Evolutionary conservation across 2,797 vertebrate species (phyloP), one percentile per base, ranked within the genome.

Genomic region (Rhinophrynus dorsalis): DNA sequence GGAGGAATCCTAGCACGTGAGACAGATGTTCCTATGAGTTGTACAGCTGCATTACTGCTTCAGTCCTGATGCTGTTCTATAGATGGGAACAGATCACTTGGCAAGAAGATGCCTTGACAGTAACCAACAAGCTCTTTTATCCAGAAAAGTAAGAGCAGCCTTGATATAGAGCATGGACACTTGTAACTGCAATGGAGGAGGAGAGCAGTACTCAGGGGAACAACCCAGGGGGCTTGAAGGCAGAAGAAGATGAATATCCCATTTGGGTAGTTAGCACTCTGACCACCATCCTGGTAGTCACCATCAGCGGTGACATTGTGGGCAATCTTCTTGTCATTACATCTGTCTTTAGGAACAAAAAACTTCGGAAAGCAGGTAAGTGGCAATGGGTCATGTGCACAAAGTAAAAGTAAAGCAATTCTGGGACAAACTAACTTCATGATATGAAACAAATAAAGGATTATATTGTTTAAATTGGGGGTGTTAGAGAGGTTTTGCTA

Each of bases 251-350:
- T 1, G 81, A 81, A 45, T 85, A 86, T 38, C 84, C 90, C 56
- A 79, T 88, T 6, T 92, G 91, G 92, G 86, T 68, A 58, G 78
- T 78, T 27, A 85, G 84, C 37, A 72, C 88, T 33, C 82, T 94
- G 63, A 89, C 91, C 66, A 81, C 85, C 18, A 87, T 94, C 51
- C 89, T 94, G 12, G 87, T 93, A 80, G 83, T 89, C 18, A 93
- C 92, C 76, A 93, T 92, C 61, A 82, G 91, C 23, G 90, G 91
- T 73, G 91, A 93, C 74, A 84, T 94, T 29, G 76, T 92, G 74
- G 92, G 91, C 67, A 94, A 93, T 85, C 81, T 92, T 78, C 85
- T 94, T 79, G 92, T 94, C 73, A 91, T 94, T 76, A 77, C 92
- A 56, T 94, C 92, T 2, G 90, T 94, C 77, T 89, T 90, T 83